A percentile compares a stretch with the other conserved stretches of the same genome.
phyloP scores from a whole-genome alignment of 2,797 vertebrate genomes.

The Peromyscus aztecus region DNA sequence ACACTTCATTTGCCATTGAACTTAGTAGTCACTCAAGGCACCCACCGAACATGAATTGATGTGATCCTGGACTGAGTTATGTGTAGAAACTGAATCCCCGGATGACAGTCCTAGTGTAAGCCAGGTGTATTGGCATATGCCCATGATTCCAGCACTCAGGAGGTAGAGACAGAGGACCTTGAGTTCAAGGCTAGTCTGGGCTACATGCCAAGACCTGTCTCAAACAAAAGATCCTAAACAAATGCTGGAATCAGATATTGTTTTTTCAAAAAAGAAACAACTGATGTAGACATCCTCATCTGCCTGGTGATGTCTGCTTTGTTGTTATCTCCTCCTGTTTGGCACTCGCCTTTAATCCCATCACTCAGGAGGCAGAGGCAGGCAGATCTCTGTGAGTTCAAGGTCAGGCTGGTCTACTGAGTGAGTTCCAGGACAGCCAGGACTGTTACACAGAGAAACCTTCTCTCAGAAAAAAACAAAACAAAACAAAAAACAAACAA shows the following conservation, averaged over 20 bases:
- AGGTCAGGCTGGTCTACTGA: too few species aligned
- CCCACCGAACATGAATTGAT: background rate
- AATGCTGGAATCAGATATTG: background rate
- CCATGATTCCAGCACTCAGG: background rate
- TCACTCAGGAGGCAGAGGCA: too few species aligned
- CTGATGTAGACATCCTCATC: background rate
- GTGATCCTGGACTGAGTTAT: slow-evolving; percentile 1
- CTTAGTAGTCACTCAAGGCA: background rate
- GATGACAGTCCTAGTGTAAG: background rate
- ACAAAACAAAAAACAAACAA: too few species aligned
- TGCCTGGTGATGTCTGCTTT: too few species aligned
- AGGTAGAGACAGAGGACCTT: background rate
- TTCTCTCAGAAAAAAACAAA: too few species aligned
- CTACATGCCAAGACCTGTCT: background rate
- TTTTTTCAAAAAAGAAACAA: background rate
- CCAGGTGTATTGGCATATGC: background rate
- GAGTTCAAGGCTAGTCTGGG: background rate
- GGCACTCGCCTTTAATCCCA: too few species aligned
- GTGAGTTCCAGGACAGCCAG: too few species aligned
- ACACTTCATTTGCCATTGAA: slow-evolving; percentile 25
- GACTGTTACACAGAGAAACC: too few species aligned
- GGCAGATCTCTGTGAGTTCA: too few species aligned
- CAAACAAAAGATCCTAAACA: background rate
- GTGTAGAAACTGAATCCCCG: slow-evolving; percentile 26
- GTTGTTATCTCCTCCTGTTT: background rate